Percentiles rank a stretch among this genome's conserved stretches.
Evolutionary conservation across 2,888 invertebrate species (phyloP).

Genomic region (Pasiphila rectangulata): DNA sequence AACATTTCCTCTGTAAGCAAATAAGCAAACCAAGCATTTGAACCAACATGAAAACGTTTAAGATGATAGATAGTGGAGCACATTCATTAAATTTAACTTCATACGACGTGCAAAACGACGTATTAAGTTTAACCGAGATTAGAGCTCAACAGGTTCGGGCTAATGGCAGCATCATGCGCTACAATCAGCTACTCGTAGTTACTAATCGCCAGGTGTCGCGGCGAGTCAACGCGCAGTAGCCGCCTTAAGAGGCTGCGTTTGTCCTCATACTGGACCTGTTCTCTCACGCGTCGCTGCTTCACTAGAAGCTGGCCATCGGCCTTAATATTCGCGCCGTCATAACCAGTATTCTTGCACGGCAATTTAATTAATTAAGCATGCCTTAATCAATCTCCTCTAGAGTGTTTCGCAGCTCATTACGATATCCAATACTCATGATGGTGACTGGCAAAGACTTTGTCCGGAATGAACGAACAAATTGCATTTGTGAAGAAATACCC

Average conservation of each 20-base stretch:
- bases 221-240: slow-evolving; percentile 37
- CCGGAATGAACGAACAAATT: slow-evolving; percentile 32
- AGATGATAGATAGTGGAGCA: slow-evolving; percentile 11
- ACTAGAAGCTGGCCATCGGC: slow-evolving; percentile 31
- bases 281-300: slow-evolving; percentile 43
- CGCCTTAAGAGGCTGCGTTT: slow-evolving; percentile 26
- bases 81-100: slow-evolving; percentile 15
- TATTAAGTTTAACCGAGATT: slow-evolving; percentile 30
- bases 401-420: slow-evolving; percentile 35
- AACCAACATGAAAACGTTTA: slow-evolving; percentile 6
- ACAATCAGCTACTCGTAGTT: slow-evolving; percentile 47
- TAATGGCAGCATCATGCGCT: slow-evolving; percentile 43
- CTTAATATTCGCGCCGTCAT: slow-evolving; percentile 38
- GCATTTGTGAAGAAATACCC: slow-evolving; percentile 56
- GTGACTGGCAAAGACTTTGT: slow-evolving; percentile 25
- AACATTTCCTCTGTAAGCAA: slow-evolving; percentile 17
- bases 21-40: slow-evolving; percentile 6
- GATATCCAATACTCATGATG: slow-evolving; percentile 20
- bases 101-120: slow-evolving; percentile 23
- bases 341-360: slow-evolving; percentile 38
- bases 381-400: slow-evolving; percentile 38
- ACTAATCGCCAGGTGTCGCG: slow-evolving; percentile 46
- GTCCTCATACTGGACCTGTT: slow-evolving; percentile 46
- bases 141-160: slow-evolving; percentile 34
- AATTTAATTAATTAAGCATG: slow-evolving; percentile 42